Base-by-base conservation (phyloP, 2,888 invertebrate genomes). In the Odontomyia ornata region DNA sequence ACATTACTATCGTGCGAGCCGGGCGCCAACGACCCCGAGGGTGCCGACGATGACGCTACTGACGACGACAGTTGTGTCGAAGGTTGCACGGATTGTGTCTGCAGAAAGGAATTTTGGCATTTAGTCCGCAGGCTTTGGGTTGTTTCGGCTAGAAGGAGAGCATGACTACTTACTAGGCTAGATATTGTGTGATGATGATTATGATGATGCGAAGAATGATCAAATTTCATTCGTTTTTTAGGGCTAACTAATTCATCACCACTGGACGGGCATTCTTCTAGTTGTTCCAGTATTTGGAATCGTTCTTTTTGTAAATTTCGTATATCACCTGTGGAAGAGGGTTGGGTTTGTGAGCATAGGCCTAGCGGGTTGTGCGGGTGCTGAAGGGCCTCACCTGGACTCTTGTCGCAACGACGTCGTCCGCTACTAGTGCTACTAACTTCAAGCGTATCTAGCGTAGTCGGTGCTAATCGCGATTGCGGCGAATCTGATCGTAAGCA, bases 231-330 rank as follows among this genome's bases (percentile, higher is more conserved):
- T 79, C 91, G 89, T 84, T 92, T 92, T 83, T 91, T 91, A 78
- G 91, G 91, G 81, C 90, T 90, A 80, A 90, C 89, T 81, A 89
- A 84, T 84, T 92, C 92, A 85, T 92, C 92, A 79, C 91, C 91
- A 83, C 91, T 91, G 84, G 91, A 91, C 82, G 90, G 90, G 87
- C 91, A 91, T 82, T 92, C 92, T 83, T 91, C 91, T 82, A 91
- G 88, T 84, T 92, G 91, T 84, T 92, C 92, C 80, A 92, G 87
- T 78, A 92, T 88, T 83, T 91, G 91, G 69, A 91, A 91, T 72
- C 92, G 89, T 84, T 92, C 92, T 83, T 92, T 92, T 84, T 92
- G 92, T 81, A 92, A 87, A 83, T 90, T 89, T 81, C 91, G 87
- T 81, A 92, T 91, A 85, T 92, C 92, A 79, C 85, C 84, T 89